Conservation (phyloP, 2,888 invertebrate genomes). For the Acanthosepion pharaonis region DNA sequence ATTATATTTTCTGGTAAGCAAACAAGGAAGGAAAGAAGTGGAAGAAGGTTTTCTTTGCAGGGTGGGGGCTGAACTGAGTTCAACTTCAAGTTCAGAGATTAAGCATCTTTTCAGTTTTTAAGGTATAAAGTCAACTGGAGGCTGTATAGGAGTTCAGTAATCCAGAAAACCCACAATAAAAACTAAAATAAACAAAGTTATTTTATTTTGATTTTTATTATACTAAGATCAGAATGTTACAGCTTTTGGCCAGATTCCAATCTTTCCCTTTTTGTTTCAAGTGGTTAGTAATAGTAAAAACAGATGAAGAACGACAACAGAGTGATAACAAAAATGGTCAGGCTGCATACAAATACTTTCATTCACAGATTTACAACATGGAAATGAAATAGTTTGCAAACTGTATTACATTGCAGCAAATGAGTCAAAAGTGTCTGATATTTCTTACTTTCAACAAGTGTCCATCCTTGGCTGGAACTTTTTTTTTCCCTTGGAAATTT, state of each 20-base stretch:
- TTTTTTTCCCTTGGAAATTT: too few relatives aligned
- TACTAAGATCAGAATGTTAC: background rate
- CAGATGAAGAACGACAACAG: background rate
- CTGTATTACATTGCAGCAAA: constrained; percentile 4
- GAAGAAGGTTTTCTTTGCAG: background rate
- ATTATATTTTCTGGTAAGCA: background rate
- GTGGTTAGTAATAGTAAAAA: background rate
- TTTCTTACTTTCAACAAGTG: constrained; percentile 33
- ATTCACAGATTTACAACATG: constrained; percentile 45
- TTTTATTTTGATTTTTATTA: background rate
- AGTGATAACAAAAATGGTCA: background rate
- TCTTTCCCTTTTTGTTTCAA: background rate
- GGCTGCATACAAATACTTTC: constrained; percentile 44
- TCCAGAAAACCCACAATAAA: too few relatives aligned
- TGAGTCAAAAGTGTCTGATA: background rate
- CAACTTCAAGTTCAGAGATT: background rate
- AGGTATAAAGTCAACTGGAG: background rate
- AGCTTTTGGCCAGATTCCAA: background rate
- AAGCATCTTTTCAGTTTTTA: background rate
- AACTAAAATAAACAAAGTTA: background rate
- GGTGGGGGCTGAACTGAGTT: background rate
- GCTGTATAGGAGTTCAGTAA: background rate
- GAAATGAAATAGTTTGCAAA: constrained; percentile 34
- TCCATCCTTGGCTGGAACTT: constrained; percentile 11
- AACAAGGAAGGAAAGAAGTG: background rate